Evolutionary conservation across 2,113 vertebrate species (phyloP).

Genomic region (Pygathrix nemaeus): DNA sequence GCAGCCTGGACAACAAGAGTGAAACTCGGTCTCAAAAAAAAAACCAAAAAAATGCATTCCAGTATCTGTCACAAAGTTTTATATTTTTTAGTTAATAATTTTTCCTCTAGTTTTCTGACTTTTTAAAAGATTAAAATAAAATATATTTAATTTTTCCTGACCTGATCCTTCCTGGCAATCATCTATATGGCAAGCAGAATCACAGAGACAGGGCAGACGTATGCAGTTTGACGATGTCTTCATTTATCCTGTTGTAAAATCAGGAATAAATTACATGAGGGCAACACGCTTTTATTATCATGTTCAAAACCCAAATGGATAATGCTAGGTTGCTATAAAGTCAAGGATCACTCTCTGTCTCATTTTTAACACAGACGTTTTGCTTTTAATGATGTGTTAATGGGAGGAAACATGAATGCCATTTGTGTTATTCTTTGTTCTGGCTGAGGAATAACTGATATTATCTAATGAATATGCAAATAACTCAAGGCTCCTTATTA

Average conservation of each 20-base stretch:
- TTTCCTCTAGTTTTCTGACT: background rate
- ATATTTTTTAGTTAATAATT: background rate
- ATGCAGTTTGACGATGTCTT: background rate
- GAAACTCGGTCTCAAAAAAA: no score
- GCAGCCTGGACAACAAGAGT: no score
- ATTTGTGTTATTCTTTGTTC: conserved; percentile 75
- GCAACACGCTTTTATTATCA: conserved; percentile 9
- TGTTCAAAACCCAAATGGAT: conserved; percentile 57
- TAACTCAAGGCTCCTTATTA: conserved; percentile 72
- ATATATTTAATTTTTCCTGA: background rate
- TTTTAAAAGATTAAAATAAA: background rate
- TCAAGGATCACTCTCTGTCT: conserved; percentile 58
- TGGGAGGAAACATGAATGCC: conserved; percentile 51
- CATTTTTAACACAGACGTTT: conserved; percentile 56
- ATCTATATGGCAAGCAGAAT: background rate
- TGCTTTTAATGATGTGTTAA: conserved; percentile 71
- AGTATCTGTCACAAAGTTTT: background rate
- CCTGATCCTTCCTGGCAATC: background rate
- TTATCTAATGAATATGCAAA: conserved; percentile 82
- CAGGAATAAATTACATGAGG: background rate
- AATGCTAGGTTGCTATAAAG: conserved; percentile 30
- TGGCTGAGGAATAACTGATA: conserved; percentile 74
- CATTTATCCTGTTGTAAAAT: background rate
- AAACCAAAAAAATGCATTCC: no score
- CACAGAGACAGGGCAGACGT: background rate